phyloP scores from a whole-genome alignment of 2,797 vertebrate genomes.

The Peromyscus attwateri region DNA sequence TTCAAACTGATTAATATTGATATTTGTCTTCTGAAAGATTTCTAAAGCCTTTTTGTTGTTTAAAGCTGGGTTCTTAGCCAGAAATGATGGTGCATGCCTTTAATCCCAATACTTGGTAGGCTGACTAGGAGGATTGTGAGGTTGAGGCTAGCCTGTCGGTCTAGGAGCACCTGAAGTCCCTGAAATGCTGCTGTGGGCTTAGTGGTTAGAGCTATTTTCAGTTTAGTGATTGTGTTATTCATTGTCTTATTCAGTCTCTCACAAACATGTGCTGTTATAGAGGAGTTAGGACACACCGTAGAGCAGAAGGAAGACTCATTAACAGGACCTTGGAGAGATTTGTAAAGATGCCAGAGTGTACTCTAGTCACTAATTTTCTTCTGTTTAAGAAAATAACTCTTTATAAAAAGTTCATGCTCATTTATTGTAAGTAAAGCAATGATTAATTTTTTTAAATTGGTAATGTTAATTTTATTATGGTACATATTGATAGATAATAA shows the following conservation, averaged over 20 bases:
- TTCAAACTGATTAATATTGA: constrained; percentile 15
- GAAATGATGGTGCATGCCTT: neutral
- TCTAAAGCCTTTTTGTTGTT: neutral
- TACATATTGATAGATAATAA: neutral
- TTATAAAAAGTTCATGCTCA: constrained; percentile 11
- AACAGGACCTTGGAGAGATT: neutral
- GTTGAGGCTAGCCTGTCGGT: neutral
- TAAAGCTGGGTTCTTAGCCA: neutral
- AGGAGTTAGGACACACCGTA: neutral
- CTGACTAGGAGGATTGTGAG: neutral
- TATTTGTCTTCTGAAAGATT: constrained; percentile 4
- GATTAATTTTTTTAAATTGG: neutral
- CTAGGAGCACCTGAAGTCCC: neutral
- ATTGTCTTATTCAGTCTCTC: neutral
- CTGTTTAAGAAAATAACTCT: constrained; percentile 15
- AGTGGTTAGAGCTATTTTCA: neutral
- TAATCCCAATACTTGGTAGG: neutral
- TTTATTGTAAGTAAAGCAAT: neutral
- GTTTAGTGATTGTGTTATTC: neutral
- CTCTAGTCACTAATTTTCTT: neutral
- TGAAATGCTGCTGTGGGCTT: neutral
- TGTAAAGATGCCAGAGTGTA: neutral
- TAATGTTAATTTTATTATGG: neutral
- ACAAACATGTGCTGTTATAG: neutral
- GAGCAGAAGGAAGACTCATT: neutral